phyloP scores from a whole-genome alignment of 2,888 invertebrate genomes.

The Chironomus riparius region DNA sequence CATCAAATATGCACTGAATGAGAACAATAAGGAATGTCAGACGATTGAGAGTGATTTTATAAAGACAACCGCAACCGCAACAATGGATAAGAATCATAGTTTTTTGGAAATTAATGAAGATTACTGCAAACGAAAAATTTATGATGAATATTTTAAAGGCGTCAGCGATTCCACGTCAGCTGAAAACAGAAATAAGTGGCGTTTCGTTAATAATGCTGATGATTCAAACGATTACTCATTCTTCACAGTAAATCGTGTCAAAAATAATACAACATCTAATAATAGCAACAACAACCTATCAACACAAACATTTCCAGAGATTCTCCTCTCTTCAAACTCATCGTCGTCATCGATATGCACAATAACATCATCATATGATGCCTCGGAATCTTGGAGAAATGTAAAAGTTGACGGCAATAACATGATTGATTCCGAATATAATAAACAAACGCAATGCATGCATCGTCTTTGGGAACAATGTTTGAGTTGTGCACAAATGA shows the following conservation, averaged over 20 bases:
- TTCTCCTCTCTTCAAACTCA: slow-evolving; percentile 9
- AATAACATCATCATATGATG: slow-evolving; percentile 13
- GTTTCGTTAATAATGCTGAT: neutral
- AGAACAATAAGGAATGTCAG: slow-evolving; percentile 50
- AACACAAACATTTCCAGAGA: neutral
- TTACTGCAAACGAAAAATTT: slow-evolving; percentile 18
- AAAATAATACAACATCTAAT: neutral
- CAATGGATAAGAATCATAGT: neutral
- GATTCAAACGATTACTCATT: slow-evolving; percentile 19
- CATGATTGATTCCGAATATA: neutral
- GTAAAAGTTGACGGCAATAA: neutral
- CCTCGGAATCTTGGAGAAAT: slow-evolving; percentile 11
- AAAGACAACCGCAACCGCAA: neutral
- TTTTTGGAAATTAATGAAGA: slow-evolving; percentile 15
- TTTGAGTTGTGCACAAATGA: slow-evolving; percentile 34
- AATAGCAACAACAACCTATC: neutral
- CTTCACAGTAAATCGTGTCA: slow-evolving; percentile 23
- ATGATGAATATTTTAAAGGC: slow-evolving; percentile 18
- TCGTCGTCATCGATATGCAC: slow-evolving; percentile 24
- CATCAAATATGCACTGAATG: slow-evolving; percentile 60
- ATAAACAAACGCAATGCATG: slow-evolving; percentile 27
- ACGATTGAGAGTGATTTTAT: slow-evolving; percentile 38
- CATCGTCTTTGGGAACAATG: slow-evolving; percentile 39
- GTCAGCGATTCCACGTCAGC: neutral
- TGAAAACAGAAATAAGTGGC: neutral